These are phyloP conservation scores for Oryctolagus cuniculus DNA, from an alignment of 2,113 vertebrate species.

Conservation along the genomic window DNA sequence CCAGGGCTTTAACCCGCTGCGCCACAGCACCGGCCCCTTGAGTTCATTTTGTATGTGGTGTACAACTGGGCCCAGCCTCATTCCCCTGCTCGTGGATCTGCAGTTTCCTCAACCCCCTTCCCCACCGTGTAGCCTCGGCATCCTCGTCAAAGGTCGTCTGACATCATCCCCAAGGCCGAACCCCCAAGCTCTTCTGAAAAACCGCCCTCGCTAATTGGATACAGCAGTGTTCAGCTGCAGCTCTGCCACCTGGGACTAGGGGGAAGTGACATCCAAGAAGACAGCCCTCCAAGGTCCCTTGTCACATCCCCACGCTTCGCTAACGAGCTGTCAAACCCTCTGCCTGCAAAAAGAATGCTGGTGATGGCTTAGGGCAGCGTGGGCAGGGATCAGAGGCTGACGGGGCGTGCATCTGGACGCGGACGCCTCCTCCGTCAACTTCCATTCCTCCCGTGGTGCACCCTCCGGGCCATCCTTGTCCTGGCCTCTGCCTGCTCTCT, in stretches of 20 bases:
- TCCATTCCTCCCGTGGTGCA: neutral
- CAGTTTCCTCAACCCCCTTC: neutral
- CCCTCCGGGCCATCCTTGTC: neutral
- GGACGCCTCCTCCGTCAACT: neutral
- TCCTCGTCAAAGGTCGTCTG: neutral
- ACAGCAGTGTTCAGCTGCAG: neutral
- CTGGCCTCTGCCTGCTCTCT: neutral
- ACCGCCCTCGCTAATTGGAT: neutral
- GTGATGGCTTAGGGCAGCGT: neutral
- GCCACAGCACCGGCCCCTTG: neutral
- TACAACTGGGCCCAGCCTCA: neutral
- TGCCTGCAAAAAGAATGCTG: neutral
- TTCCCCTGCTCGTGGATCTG: neutral
- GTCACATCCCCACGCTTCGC: neutral
- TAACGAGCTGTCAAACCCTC: neutral
- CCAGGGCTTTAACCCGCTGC: too few relatives aligned
- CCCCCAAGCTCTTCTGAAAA: neutral
- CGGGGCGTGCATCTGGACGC: neutral
- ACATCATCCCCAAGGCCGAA: too few relatives aligned
- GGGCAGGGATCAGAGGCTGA: neutral
- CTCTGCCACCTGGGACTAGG: neutral
- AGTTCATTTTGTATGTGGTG: neutral
- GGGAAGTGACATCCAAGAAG: neutral
- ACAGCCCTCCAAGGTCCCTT: neutral
- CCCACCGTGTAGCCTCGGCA: neutral